Evolutionary conservation across 2,888 invertebrate genomes (phyloP), one percentile per base, ranked within the genome.

Genomic region (Volucella bombylans): DNA sequence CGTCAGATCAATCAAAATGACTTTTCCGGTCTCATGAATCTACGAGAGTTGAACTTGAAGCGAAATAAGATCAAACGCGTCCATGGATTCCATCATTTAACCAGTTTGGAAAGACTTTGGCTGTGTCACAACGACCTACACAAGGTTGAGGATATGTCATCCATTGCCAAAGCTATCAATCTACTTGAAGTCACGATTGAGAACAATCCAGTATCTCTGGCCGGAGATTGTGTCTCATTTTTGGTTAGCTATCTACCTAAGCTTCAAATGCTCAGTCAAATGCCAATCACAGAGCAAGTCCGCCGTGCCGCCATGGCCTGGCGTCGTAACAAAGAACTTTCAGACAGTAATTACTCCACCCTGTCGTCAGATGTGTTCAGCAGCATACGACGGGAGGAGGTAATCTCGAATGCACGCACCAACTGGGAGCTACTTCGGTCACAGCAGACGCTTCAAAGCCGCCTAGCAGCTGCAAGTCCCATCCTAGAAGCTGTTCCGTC

Each of bases 41-140:
- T 98, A 49, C 95, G 96, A 86, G 98, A 98, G 90, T 92, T 98
- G 65, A 98, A 98, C 92, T 93, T 98, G 49, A 95, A 97, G 88
- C 93, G 98, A 69, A 98, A 98, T 91, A 94, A 95, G 86, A 93
- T 98, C 65, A 94, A 95, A 87, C 96, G 95, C 86, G 92, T 98
- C 86, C 93, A 95, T 82, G 97, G 97, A 23, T 96, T 97, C 89
- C 95, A 95, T 87, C 94, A 95, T 94, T 95, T 82, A 94, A 95
- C 18, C 94, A 95, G 91, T 90, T 96, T 89, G 94, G 96, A 90
- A 95, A 89, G 92, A 2, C 89, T 92, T 8, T 92, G 92, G 92
- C 73, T 92, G 73, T 92, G 92, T 71, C 91, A 92, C 87, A 92
- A 92, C 76, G 92, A 94, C 87, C 91, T 94, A 86, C 94, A 94